A percentile compares a stretch with the other conserved stretches of the same genome.
These are phyloP conservation scores for Lutraria rhynchaena DNA, from an alignment of 1,140 invertebrate species.

Conservation along the genomic window DNA sequence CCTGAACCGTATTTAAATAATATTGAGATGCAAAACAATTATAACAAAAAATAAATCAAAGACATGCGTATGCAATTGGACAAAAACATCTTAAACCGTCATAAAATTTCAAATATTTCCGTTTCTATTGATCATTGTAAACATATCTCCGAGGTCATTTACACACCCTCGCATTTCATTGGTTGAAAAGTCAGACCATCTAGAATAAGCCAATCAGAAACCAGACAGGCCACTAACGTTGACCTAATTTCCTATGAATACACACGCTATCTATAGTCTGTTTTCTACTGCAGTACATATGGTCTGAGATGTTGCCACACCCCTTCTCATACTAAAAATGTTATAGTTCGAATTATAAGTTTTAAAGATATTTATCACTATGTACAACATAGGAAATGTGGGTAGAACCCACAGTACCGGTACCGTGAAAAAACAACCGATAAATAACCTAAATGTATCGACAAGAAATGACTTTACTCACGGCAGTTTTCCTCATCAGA, in stretches of 20 bases:
- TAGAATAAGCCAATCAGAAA: constrained; percentile 50
- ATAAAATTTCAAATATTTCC: background rate
- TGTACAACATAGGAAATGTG: too few relatives aligned
- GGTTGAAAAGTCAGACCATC: constrained; percentile 47
- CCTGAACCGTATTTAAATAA: too few relatives aligned
- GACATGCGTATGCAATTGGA: too few relatives aligned
- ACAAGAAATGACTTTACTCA: constrained; percentile 32
- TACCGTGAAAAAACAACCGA: too few relatives aligned
- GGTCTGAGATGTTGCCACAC: constrained; percentile 30
- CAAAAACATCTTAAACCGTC: too few relatives aligned
- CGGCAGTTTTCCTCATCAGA: constrained; percentile 55
- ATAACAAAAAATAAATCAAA: too few relatives aligned
- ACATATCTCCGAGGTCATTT: background rate
- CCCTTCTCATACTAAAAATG: constrained; percentile 7
- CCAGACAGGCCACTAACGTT: background rate
- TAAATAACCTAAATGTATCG: too few relatives aligned
- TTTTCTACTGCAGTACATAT: background rate
- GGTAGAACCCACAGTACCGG: too few relatives aligned
- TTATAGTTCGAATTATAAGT: background rate
- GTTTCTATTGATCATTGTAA: constrained; percentile 1
- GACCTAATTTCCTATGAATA: constrained; percentile 6
- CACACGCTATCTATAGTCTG: constrained; percentile 36
- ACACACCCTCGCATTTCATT: constrained; percentile 37
- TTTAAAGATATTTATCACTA: too few relatives aligned
- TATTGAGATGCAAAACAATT: too few relatives aligned